These are phyloP conservation scores for Philotrypesis tridentata DNA, from an alignment of 1,140 invertebrate genomes.

Conservation along the genomic window DNA sequence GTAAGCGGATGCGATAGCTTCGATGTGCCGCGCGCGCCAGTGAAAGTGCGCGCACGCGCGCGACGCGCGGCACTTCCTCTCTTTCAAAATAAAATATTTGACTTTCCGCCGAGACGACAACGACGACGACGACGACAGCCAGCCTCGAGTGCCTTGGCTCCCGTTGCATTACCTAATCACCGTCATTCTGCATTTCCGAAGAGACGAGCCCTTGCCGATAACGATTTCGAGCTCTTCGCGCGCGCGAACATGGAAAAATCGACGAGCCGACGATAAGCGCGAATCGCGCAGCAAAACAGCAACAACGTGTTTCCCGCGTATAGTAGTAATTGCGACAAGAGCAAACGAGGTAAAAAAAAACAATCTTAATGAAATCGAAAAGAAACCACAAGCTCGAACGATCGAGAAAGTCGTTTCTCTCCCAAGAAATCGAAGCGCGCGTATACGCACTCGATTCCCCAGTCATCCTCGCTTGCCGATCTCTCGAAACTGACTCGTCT, in stretches of 20 bases:
- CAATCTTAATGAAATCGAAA: constrained; percentile 50
- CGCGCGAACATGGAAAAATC: too few relatives aligned
- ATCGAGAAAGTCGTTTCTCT: constrained; percentile 24
- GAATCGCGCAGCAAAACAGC: background rate
- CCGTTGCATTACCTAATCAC: constrained; percentile 53
- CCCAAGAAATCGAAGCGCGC: background rate
- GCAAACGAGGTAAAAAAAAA: constrained; percentile 17
- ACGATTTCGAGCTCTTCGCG: constrained; percentile 31
- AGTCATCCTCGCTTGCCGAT: background rate
- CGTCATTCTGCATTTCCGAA: constrained; percentile 39
- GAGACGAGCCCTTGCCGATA: constrained; percentile 39
- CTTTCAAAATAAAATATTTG: constrained; percentile 62
- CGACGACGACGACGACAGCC: too few relatives aligned
- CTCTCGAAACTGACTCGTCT: too few relatives aligned
- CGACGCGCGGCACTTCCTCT: constrained; percentile 63
- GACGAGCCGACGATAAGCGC: too few relatives aligned
- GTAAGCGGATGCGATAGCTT: constrained; percentile 26
- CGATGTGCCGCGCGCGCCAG: constrained; percentile 10
- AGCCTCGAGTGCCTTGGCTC: too few relatives aligned
- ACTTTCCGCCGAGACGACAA: constrained; percentile 38
- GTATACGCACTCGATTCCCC: background rate
- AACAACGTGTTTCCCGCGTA: background rate
- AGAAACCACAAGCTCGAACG: constrained; percentile 25
- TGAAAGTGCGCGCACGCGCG: constrained; percentile 28
- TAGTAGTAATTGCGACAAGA: constrained; percentile 5